A percentile compares a stretch with the other conserved stretches of the same genome.
These are phyloP conservation scores for Diuraphis noxia DNA, from an alignment of 1,140 invertebrate genomes.

Conservation along the genomic window DNA sequence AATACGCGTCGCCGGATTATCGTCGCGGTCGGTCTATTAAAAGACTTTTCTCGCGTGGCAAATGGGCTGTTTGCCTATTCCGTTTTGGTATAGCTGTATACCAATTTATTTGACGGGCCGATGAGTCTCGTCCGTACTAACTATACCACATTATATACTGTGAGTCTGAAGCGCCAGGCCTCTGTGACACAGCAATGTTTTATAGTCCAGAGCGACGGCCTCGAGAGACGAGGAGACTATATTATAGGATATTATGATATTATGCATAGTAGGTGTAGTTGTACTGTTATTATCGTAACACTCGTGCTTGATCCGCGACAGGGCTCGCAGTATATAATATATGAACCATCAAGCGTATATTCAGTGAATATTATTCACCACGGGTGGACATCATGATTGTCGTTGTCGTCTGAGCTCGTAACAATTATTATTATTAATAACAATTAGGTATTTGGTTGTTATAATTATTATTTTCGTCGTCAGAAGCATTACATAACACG, in stretches of 20 bases:
- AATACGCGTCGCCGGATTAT: neutral
- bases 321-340: neutral
- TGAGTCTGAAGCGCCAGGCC: neutral
- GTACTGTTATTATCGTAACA: too few species aligned
- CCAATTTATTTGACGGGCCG: neutral
- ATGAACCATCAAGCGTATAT: too few species aligned
- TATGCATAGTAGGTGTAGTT: too few species aligned
- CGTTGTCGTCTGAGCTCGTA: neutral
- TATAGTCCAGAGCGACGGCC: neutral
- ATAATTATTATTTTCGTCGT: neutral
- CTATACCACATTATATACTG: too few species aligned
- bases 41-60: neutral
- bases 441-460: neutral
- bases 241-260: too few species aligned
- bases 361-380: too few species aligned
- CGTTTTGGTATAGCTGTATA: neutral
- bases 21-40: neutral
- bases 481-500: neutral
- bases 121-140: neutral
- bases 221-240: neutral
- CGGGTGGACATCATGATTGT: neutral
- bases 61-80: neutral
- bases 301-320: neutral
- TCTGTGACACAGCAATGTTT: too few species aligned
- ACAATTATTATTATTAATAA: neutral